Evolutionary conservation across 2,113 vertebrate species (phyloP).

Genomic region (Rhizomys pruinosus): DNA sequence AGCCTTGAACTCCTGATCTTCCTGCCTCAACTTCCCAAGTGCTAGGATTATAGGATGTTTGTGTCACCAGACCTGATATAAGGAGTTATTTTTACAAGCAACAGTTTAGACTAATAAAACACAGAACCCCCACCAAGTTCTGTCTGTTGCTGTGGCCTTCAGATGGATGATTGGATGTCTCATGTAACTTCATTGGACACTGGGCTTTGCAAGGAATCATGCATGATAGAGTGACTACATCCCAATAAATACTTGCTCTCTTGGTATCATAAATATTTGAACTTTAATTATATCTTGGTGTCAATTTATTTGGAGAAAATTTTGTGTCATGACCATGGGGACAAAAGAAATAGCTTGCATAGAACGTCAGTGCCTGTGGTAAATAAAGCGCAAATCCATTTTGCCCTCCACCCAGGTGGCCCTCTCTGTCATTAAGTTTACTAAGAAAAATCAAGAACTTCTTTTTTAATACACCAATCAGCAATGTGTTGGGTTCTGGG

Average conservation of each 20-base stretch:
- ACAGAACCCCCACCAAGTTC: background rate
- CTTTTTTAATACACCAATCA: background rate
- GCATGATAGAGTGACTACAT: background rate
- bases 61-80: background rate
- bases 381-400: background rate
- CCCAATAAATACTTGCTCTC: slow-evolving; percentile 28
- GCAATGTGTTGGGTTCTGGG: background rate
- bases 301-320: background rate
- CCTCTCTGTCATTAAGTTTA: background rate
- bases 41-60: background rate
- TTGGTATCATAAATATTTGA: slow-evolving; percentile 1
- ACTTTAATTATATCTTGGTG: background rate
- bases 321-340: background rate
- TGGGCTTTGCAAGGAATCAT: background rate
- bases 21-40: background rate
- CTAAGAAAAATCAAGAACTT: background rate
- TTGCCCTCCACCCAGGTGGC: background rate
- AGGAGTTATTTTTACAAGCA: background rate
- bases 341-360: background rate
- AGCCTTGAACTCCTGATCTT: background rate
- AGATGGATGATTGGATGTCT: background rate
- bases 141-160: background rate
- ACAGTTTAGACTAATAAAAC: background rate
- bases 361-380: background rate
- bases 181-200: background rate